Evolutionary conservation across 2,113 vertebrate species (phyloP).

Genomic region (Sturnus vulgaris): DNA sequence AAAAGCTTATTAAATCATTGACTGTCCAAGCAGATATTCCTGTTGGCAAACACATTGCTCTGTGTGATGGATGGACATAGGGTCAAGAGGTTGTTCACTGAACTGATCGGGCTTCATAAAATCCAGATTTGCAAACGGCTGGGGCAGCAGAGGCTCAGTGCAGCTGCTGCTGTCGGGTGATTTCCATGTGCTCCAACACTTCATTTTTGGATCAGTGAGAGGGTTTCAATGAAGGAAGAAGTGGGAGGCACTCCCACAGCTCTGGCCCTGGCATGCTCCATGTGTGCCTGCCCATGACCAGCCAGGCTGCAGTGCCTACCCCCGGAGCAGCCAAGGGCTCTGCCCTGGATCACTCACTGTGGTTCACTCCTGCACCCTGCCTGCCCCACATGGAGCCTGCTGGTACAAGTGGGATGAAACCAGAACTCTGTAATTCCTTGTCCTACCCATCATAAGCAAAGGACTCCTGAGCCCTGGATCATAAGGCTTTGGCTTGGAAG

Average conservation of each 20-base stretch:
- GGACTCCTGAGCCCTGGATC: background rate
- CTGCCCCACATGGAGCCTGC: background rate
- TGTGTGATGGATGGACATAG: slow-evolving; percentile 1
- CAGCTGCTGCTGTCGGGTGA: background rate
- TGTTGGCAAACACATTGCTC: background rate
- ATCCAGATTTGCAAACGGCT: background rate
- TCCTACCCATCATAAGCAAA: background rate
- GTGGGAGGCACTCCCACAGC: background rate
- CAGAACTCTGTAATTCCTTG: background rate
- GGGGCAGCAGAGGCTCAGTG: background rate
- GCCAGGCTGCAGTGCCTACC: rapidly evolving
- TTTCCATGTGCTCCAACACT: background rate
- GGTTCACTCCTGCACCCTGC: background rate
- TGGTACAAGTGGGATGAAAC: background rate
- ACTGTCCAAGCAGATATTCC: background rate
- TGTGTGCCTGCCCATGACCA: rapidly evolving
- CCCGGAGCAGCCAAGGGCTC: background rate
- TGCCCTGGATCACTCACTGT: rapidly evolving
- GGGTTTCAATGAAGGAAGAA: background rate
- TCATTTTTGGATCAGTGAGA: background rate
- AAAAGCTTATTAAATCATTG: slow-evolving; percentile 39
- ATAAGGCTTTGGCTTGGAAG: background rate
- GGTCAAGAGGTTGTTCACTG: background rate
- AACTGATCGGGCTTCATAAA: slow-evolving; percentile 32
- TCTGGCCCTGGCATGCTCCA: background rate